Conservation (phyloP, 2,888 invertebrate species). For the Thymelicus acteon region DNA sequence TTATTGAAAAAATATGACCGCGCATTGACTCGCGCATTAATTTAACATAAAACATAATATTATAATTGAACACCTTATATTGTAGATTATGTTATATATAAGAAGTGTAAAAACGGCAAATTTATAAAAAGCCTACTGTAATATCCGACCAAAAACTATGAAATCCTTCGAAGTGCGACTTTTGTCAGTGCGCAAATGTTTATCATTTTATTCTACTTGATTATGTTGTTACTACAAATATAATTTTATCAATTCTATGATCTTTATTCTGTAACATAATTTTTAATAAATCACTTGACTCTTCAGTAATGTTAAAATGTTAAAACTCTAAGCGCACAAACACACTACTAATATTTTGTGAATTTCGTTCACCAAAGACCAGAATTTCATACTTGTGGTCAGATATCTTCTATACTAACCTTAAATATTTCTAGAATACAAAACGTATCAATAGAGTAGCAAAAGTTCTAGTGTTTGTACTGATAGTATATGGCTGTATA, state of each 20-base stretch:
- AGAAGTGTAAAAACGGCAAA: not conserved
- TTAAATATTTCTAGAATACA: slow-evolving; percentile 35
- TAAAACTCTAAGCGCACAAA: not conserved
- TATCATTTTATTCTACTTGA: not conserved
- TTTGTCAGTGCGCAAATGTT: slow-evolving; percentile 5
- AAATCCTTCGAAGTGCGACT: not conserved
- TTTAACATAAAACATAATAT: not conserved
- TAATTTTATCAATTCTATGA: not conserved
- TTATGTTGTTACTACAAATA: not conserved
- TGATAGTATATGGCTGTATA: slow-evolving; percentile 51
- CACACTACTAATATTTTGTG: not conserved
- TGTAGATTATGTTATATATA: not conserved
- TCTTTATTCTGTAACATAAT: not conserved
- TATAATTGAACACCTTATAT: slow-evolving; percentile 1
- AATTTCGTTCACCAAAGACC: not conserved
- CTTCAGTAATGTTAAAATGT: slow-evolving; percentile 9
- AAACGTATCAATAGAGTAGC: slow-evolving; percentile 63
- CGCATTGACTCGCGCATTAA: too few species aligned
- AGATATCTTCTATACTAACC: slow-evolving; percentile 5
- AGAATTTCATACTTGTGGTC: slow-evolving; percentile 19
- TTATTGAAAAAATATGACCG: too few species aligned
- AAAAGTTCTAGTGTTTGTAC: slow-evolving; percentile 58
- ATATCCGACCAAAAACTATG: not conserved
- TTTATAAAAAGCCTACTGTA: slow-evolving; percentile 7
- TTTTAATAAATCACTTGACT: not conserved